These are phyloP conservation scores for Xiphydria camelus DNA, from an alignment of 2,888 invertebrate species.

Conservation along the genomic window DNA sequence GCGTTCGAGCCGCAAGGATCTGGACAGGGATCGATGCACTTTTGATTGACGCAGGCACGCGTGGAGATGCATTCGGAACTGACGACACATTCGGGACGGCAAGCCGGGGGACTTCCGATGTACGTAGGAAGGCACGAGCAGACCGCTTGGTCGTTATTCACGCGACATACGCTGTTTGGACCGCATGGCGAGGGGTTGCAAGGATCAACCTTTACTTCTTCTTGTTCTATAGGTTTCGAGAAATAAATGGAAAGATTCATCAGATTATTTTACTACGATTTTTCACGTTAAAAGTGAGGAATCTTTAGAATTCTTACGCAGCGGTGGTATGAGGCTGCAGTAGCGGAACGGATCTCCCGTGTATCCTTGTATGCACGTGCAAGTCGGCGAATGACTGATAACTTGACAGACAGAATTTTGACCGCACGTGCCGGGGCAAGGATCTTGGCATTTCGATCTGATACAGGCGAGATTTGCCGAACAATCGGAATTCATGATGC, in stretches of 20 bases:
- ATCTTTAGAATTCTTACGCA: conserved; percentile 57
- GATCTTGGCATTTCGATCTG: conserved; percentile 78
- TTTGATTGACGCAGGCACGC: conserved; percentile 50
- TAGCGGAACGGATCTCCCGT: conserved; percentile 58
- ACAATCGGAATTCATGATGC: conserved; percentile 78
- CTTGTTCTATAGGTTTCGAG: conserved; percentile 10
- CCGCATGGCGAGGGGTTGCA: conserved; percentile 70
- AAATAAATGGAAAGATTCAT: too few species aligned
- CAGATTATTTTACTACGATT: too few species aligned
- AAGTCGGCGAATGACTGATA: conserved; percentile 69
- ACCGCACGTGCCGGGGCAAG: conserved; percentile 79
- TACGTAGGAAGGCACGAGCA: conserved; percentile 40
- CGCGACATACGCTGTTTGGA: conserved; percentile 47
- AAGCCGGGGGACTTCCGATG: conserved; percentile 48
- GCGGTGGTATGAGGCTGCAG: conserved; percentile 46
- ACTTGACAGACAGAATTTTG: conserved; percentile 74
- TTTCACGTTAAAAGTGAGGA: background rate
- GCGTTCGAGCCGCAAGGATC: conserved; percentile 49
- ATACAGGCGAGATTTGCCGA: conserved; percentile 73
- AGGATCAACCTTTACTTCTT: conserved; percentile 55
- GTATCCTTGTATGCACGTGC: conserved; percentile 58
- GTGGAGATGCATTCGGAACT: conserved; percentile 48
- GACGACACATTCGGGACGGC: conserved; percentile 41
- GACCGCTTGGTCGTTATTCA: conserved; percentile 41
- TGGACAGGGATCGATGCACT: conserved; percentile 52